Conservation (phyloP, 2,888 invertebrate species). For the Masnerella sp. region DNA sequence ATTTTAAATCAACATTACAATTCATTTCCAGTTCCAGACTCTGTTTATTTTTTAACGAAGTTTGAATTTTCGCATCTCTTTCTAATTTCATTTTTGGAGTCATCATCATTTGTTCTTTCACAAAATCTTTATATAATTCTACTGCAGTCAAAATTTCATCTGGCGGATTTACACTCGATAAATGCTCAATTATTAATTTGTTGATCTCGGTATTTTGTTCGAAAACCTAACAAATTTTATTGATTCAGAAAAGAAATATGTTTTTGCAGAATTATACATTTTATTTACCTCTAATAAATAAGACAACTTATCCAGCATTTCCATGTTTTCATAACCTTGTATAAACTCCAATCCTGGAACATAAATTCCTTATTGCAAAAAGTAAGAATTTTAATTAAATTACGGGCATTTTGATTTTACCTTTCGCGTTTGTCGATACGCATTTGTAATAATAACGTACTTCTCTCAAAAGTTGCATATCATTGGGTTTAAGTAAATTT, state of each 20-base stretch:
- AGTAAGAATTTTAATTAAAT: neutral
- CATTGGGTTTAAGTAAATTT: neutral
- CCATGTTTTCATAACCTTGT: no score
- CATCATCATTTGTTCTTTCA: constrained; percentile 36
- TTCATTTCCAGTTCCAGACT: constrained; percentile 33
- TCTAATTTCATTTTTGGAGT: constrained; percentile 21
- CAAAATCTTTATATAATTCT: constrained; percentile 21
- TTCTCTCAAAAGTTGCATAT: constrained; percentile 21
- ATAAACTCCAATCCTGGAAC: neutral
- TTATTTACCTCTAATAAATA: constrained; percentile 27
- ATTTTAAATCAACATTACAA: constrained; percentile 8
- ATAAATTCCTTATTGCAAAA: neutral
- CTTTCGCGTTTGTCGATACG: neutral
- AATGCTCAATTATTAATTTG: constrained; percentile 16
- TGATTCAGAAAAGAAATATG: neutral
- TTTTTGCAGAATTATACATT: no score
- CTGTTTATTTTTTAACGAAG: constrained; percentile 16
- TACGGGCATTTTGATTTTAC: neutral
- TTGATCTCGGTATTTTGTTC: constrained; percentile 15
- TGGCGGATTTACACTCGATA: constrained; percentile 1
- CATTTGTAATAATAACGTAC: constrained; percentile 18
- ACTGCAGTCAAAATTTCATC: constrained; percentile 9
- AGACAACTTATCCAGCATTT: constrained; percentile 19
- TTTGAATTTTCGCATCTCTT: constrained; percentile 21
- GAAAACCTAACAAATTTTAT: constrained; percentile 17